Percentiles rank a stretch among this genome's conserved stretches.
phyloP scores from a whole-genome alignment of 1,140 invertebrate genomes.

The Bombus balteatus region DNA sequence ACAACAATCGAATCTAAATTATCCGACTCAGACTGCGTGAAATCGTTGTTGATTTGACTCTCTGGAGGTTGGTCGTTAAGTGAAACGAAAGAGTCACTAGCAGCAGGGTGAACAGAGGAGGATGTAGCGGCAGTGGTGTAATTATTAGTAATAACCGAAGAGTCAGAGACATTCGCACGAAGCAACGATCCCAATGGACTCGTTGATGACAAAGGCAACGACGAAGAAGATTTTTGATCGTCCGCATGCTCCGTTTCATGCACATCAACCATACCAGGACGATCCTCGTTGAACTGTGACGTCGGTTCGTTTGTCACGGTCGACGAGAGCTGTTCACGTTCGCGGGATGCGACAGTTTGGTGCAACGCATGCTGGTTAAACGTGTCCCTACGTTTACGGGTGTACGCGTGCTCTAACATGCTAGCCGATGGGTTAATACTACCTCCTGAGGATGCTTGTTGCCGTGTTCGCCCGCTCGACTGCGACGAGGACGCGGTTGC shows the following conservation, averaged over 20 bases:
- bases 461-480: constrained; percentile 82
- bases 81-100: constrained; percentile 2
- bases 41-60: neutral
- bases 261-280: constrained; percentile 71
- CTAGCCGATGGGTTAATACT: constrained; percentile 82
- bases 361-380: constrained; percentile 84
- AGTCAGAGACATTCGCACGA: constrained; percentile 40
- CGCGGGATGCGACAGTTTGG: constrained; percentile 56
- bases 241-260: constrained; percentile 65
- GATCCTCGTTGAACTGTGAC: constrained; percentile 17
- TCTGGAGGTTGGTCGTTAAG: neutral
- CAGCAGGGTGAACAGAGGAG: constrained; percentile 30
- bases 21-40: neutral
- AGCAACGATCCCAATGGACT: constrained; percentile 14
- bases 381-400: constrained; percentile 86
- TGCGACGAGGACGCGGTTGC: constrained; percentile 85
- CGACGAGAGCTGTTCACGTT: constrained; percentile 29
- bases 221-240: neutral
- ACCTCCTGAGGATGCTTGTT: constrained; percentile 86
- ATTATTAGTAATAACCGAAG: constrained; percentile 49
- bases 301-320: neutral
- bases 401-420: constrained; percentile 76
- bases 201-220: neutral
- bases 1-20: neutral
- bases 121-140: constrained; percentile 42